Evolutionary conservation across 2,888 invertebrate species (phyloP).

Genomic region (Leptinotarsa haldemani): DNA sequence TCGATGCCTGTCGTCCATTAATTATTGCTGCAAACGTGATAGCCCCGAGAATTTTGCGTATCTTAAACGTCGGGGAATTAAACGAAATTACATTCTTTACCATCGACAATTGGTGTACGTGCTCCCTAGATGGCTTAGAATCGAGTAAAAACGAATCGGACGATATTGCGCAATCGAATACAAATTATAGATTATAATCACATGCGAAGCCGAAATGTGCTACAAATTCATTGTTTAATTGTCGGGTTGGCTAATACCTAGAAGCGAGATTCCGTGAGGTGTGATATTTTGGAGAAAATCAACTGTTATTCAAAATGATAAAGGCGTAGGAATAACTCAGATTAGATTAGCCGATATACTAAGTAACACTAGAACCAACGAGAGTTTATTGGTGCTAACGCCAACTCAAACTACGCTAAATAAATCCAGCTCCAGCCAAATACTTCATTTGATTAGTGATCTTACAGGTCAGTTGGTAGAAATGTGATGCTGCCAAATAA

Average conservation of each 20-base stretch:
- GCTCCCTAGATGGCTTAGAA: slow-evolving; percentile 22
- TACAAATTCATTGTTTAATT: slow-evolving; percentile 6
- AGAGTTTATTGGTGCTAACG: too few species aligned
- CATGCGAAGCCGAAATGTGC: background rate
- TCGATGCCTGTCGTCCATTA: slow-evolving; percentile 52
- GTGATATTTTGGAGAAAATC: slow-evolving; percentile 2
- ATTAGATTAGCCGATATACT: too few species aligned
- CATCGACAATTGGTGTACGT: slow-evolving; percentile 29
- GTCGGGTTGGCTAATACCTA: background rate
- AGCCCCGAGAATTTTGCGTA: slow-evolving; percentile 40
- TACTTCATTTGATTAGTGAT: too few species aligned
- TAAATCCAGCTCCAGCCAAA: too few species aligned
- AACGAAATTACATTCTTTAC: slow-evolving; percentile 38
- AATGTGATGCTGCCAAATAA: too few species aligned
- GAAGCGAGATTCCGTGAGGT: slow-evolving; percentile 6
- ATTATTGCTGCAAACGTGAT: slow-evolving; percentile 50
- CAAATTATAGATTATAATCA: slow-evolving; percentile 20
- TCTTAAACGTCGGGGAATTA: slow-evolving; percentile 38
- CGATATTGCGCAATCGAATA: slow-evolving; percentile 19
- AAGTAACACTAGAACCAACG: too few species aligned
- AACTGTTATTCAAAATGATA: background rate
- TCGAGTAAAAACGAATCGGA: slow-evolving; percentile 5
- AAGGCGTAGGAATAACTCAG: background rate
- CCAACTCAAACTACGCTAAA: too few species aligned
- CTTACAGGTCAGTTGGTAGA: too few species aligned